A percentile compares a stretch with the other conserved stretches of the same genome.
Conservation (phyloP, 1,140 invertebrate species). For the Drosophila nigrodunni region DNA sequence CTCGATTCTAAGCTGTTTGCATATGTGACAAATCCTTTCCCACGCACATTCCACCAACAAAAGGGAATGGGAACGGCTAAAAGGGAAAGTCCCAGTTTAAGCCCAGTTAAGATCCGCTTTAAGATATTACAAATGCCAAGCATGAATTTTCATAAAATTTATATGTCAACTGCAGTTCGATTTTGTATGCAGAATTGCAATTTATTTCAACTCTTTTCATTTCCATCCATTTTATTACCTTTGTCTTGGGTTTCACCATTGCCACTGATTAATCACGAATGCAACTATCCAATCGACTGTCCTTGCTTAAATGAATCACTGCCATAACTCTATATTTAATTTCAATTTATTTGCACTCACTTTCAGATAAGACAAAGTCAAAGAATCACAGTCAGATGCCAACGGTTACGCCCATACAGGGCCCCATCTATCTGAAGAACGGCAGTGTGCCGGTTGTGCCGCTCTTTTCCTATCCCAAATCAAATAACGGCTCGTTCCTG, state of each 20-base stretch:
- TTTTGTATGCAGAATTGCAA: conserved; percentile 64
- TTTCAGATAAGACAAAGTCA: conserved; percentile 31
- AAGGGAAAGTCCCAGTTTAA: conserved; percentile 5
- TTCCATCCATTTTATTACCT: conserved; percentile 12
- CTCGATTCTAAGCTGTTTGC: conserved; percentile 34
- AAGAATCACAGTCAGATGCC: conserved; percentile 71
- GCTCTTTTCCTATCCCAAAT: conserved; percentile 91
- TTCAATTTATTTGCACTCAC: background rate
- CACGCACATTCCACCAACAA: background rate
- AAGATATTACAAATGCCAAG: conserved; percentile 69
- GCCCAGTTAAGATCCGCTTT: conserved; percentile 48
- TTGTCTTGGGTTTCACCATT: conserved; percentile 14
- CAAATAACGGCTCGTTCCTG: conserved; percentile 93
- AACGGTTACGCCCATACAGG: conserved; percentile 91
- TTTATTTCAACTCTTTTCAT: conserved; percentile 15
- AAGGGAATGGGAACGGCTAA: conserved; percentile 62
- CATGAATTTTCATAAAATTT: conserved; percentile 52
- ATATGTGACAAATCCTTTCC: conserved; percentile 26
- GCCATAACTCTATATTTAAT: background rate
- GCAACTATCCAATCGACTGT: conserved; percentile 5
- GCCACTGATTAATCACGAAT: conserved; percentile 8
- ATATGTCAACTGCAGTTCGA: conserved; percentile 71
- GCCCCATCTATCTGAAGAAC: conserved; percentile 92
- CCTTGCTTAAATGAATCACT: conserved; percentile 36
- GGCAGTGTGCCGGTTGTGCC: conserved; percentile 93